phyloP scores from a whole-genome alignment of 2,113 vertebrate genomes.

The Hystrix cristata region DNA sequence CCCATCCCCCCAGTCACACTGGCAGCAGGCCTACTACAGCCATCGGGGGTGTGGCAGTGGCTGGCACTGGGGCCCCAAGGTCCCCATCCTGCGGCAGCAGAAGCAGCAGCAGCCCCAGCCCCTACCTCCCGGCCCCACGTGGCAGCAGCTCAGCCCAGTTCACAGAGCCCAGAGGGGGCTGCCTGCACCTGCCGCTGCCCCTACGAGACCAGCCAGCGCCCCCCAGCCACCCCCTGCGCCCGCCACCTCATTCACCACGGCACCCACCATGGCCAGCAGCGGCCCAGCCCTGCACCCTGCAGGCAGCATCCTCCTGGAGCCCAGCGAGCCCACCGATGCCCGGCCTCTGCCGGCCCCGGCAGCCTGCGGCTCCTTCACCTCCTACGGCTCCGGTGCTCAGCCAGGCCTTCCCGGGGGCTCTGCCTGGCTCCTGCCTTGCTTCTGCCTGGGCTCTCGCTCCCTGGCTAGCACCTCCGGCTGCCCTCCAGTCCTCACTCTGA shows the following conservation, averaged over 20 bases:
- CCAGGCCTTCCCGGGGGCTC: not conserved
- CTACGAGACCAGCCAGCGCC: constrained; percentile 12
- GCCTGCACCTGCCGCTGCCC: not conserved
- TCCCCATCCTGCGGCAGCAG: not conserved
- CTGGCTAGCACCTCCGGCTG: not conserved
- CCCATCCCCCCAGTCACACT: not conserved
- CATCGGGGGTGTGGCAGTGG: not conserved
- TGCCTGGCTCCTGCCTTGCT: not conserved
- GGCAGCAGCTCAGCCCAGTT: constrained; percentile 1
- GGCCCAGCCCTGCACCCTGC: not conserved
- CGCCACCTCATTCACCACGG: not conserved
- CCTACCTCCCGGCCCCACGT: not conserved
- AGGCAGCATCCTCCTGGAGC: constrained; percentile 19
- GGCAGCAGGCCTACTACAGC: constrained; percentile 60
- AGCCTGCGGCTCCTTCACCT: constrained; percentile 60
- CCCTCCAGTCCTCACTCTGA: not conserved
- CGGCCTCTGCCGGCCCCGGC: not conserved
- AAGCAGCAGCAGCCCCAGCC: constrained; percentile 16
- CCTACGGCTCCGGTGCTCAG: constrained; percentile 60
- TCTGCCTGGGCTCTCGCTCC: not conserved
- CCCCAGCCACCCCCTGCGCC: not conserved
- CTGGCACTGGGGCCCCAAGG: not conserved
- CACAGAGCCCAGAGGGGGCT: constrained; percentile 4
- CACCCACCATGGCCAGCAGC: not conserved
- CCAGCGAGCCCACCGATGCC: constrained; percentile 27